Evolutionary conservation across 2,797 vertebrate species (phyloP), one percentile per base, ranked within the genome.

Genomic region (Hippoglossus hippoglossus): DNA sequence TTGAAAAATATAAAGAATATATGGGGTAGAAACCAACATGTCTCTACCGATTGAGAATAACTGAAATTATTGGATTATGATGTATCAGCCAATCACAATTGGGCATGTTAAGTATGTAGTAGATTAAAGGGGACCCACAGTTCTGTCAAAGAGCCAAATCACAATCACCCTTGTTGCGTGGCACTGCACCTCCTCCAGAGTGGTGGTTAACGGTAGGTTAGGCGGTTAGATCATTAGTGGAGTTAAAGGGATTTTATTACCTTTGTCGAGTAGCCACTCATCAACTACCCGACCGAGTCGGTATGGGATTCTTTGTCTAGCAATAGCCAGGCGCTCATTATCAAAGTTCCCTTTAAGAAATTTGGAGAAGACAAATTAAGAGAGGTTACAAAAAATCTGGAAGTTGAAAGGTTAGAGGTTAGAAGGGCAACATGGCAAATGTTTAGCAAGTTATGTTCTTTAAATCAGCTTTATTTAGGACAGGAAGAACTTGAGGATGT

Each of bases 231-330:
- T 93, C 89, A 91, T 94, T 95, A 93, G 93, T 94, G 93, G 89
- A 94, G 94, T 97, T 97, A 96, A 95, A 96, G 94, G 94, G 91
- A 90, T 95, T 96, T 96, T 96, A 94, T 99, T 99, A 98, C 97
- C 97, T 99, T 99, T 99, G 96, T 99, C 97, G 95, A 98, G 96
- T 96, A 99, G 97, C 97, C 97, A 99, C 92, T 99, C 97, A 94
- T 98, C 97, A 96, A 99, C 97, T 97, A 98, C 97, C 94, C 97
- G 96, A 96, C 97, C 97, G 89, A 98, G 96, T 94, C 97, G 96
- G 95, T 96, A 98, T 95, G 97, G 97, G 94, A 99, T 99, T 97
- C 97, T 97, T 96, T 98, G 97, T 96, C 97, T 97, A 96, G 97
- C 97, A 97, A 98, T 97, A 96, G 97, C 96, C 97, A 99, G 96